Evolutionary conservation across 2,888 invertebrate species (phyloP), one percentile per base, ranked within the genome.

Genomic region (Chrysopilus asiliformis): DNA sequence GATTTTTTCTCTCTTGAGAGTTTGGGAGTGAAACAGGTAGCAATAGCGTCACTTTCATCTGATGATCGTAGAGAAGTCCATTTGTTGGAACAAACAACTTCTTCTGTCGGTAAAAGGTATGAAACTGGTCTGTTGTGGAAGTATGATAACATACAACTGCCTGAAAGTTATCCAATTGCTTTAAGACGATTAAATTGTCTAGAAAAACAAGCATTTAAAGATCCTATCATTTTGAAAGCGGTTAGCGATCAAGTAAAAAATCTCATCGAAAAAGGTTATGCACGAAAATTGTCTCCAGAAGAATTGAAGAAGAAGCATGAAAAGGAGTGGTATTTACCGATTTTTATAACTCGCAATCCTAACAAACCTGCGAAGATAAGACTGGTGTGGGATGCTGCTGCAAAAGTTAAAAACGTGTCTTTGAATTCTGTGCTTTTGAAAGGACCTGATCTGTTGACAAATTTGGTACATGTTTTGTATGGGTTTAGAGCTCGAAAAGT

Each of bases 401-500:
- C n/a, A n/a, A n/a, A n/a, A 30, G 43, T 24, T 19, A 26, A 46
- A 9, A 53, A 52, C 3, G 32, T 47, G 2, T 47, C 47, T 4
- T 34, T 56, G 15, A 56, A 57, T 34, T 46, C 47, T 13, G 18
- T 41, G 9, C 34, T 58, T 9, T 32, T 55, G 5, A 43, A 45
- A 12, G 57, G 56, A 2, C 53, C 58, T 2, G 55, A 56, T 38
- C 33, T 56, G 4, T 40, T 55, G 1, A 45, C 47, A 8, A 46
- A 54, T 3, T 38, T 61, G 15, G 41, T 49, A 2, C 55, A 57
- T 2, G 51, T 60, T 1, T 36, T 60, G 27, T 47, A 56, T 38
- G 49, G 54, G 2, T 63, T 61, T 38, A 38, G 59, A 25, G 49
- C 53, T 42, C 42, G 50, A 12, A 43, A 38, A 29, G 41, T 56